Base-by-base conservation (phyloP, 2,797 vertebrate species). In the Manis pentadactyla region DNA sequence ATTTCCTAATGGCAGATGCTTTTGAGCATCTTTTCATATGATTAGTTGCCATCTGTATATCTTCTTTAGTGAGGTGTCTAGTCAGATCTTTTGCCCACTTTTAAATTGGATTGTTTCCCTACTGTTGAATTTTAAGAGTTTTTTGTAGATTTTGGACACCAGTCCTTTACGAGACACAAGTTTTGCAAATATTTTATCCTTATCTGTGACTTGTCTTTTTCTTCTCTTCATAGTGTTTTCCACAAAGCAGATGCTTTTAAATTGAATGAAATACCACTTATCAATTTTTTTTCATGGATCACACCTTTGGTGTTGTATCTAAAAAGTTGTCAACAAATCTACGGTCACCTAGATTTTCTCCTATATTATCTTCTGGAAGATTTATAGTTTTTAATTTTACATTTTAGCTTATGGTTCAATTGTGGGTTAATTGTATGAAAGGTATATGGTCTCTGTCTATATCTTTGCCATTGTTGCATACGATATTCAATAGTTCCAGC, bases 261-360 rank as follows among this genome's bases (percentile, higher is more conserved):
- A 74, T 94, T 59, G 69, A 69, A 63, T 68, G 46, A 83, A 42
- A 27, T 79, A 37, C n/a, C 8, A 49, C 23, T 91, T 87, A 68
- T 17, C n/a, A 79, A 51, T 9, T 7, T 69, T 79, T 74, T 79
- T 29, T 73, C 46, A 25, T 42, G 49, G 31, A 42, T 61, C 39
- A 25, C 39, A 9, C 39, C 75, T 84, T 64, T 77, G 66, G 4
- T 95, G 34, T 21, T 79, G 12, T 57, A 42, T 91, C 53, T 88
- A 86, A 79, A 96, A 97, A 69, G 42, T 12, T 94, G 64, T 59
- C 37, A 37, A 34, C 61, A 92, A 82, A 95, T 88, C 79, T 82
- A 39, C 87, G 23, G 14, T 57, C 68, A 57, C 21, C 34, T 82
- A 49, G 19, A 85, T 90, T 85, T 95, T 73, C 57, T 73, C 29